Evolutionary conservation across 2,797 vertebrate species (phyloP).

Genomic region (Anabacerthia variegaticeps): DNA sequence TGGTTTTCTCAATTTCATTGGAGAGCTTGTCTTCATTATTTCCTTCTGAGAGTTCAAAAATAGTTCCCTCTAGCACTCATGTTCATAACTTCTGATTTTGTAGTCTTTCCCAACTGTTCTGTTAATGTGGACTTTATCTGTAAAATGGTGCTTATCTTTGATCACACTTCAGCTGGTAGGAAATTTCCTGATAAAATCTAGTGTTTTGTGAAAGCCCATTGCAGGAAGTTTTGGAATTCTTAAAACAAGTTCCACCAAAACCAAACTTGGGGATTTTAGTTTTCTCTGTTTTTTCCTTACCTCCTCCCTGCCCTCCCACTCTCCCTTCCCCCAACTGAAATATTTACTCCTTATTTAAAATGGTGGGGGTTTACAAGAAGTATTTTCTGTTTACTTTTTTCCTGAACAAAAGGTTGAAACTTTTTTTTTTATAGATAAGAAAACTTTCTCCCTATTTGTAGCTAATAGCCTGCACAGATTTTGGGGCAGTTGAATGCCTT

Average conservation of each 20-base stretch:
- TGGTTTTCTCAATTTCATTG: neutral
- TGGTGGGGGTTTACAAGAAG: neutral
- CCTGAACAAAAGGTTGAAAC: neutral
- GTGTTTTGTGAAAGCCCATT: neutral
- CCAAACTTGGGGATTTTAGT: neutral
- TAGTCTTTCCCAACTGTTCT: neutral
- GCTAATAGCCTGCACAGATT: neutral
- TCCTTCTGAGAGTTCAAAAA: neutral
- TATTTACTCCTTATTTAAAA: neutral
- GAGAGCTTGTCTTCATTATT: neutral
- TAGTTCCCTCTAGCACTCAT: neutral
- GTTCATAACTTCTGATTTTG: neutral
- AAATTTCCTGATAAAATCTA: neutral
- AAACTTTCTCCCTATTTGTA: neutral
- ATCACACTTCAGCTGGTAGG: neutral
- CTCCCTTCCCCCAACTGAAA: accelerated
- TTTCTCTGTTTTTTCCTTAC: neutral
- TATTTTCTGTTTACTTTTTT: neutral
- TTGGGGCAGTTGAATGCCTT: neutral
- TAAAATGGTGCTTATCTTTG: neutral
- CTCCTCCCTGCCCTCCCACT: no score
- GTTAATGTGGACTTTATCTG: neutral
- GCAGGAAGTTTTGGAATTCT: neutral
- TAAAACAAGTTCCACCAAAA: neutral
- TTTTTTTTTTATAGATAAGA: neutral